Evolutionary conservation across 2,797 vertebrate genomes (phyloP).

Genomic region (Halcyon badia): DNA sequence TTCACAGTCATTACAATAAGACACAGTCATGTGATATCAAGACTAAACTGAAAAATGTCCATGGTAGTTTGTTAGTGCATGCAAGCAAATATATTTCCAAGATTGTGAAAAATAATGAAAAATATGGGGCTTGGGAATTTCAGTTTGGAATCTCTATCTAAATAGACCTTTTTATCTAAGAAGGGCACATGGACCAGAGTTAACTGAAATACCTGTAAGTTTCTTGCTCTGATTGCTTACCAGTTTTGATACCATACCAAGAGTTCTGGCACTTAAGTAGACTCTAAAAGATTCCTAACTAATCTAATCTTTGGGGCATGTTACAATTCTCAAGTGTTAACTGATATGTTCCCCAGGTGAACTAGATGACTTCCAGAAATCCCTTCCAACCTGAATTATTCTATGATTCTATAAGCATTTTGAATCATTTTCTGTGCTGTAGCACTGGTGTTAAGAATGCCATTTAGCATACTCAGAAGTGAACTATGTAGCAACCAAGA

Average conservation of each 20-base stretch:
- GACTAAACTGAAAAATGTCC: background rate
- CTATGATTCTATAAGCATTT: background rate
- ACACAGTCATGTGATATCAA: background rate
- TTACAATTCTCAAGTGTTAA: background rate
- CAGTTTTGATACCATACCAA: background rate
- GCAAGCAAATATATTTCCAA: background rate
- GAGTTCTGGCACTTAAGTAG: background rate
- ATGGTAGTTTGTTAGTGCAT: background rate
- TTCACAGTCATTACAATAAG: background rate
- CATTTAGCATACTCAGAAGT: background rate
- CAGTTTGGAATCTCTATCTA: background rate
- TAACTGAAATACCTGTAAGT: background rate
- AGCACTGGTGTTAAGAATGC: background rate
- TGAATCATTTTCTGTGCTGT: background rate
- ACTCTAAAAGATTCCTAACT: background rate
- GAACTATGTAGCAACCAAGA: background rate
- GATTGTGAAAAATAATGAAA: background rate
- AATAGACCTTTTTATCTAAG: rapidly evolving
- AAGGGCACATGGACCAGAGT: background rate
- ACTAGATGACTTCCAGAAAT: background rate
- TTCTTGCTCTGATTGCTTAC: background rate
- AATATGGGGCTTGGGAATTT: background rate
- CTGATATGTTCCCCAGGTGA: background rate
- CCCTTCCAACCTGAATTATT: background rate
- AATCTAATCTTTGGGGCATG: background rate